phyloP scores from a whole-genome alignment of 2,113 vertebrate species.

The Bothrops jararaca region DNA sequence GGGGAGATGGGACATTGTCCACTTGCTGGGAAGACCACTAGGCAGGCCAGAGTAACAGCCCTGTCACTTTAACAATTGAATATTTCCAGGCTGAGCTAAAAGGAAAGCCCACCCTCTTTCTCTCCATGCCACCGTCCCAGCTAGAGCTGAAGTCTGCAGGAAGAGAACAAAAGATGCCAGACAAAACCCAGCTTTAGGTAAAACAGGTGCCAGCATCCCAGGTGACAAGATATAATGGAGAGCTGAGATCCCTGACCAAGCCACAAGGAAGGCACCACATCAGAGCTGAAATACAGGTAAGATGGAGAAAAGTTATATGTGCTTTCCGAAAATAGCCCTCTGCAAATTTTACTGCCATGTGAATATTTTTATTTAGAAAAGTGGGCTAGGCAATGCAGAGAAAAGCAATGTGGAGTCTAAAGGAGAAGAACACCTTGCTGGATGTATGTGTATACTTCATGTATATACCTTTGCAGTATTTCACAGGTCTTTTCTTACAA shows the following conservation, averaged over 20 bases:
- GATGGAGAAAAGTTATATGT: not conserved
- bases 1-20: not conserved
- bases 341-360: not conserved
- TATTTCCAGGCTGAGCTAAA: slow-evolving; percentile 51
- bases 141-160: slow-evolving; percentile 17
- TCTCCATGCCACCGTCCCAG: slow-evolving; percentile 12
- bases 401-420: too few relatives aligned
- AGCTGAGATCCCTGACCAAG: not conserved
- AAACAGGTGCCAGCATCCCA: not conserved
- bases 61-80: slow-evolving; percentile 64
- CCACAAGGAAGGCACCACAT: not conserved
- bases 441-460: not conserved
- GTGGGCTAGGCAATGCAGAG: not conserved
- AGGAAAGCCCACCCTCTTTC: slow-evolving; percentile 26
- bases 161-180: slow-evolving; percentile 4
- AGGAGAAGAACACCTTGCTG: not conserved
- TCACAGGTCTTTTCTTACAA: not conserved
- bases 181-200: not conserved
- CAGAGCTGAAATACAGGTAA: not conserved
- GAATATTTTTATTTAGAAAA: not conserved
- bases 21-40: not conserved
- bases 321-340: not conserved
- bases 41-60: not conserved
- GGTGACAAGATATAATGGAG: not conserved
- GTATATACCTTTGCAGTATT: not conserved